A percentile compares a stretch with the other conserved stretches of the same genome.
Evolutionary conservation across 2,113 vertebrate genomes (phyloP).

Genomic region (Cichladusa arquata): DNA sequence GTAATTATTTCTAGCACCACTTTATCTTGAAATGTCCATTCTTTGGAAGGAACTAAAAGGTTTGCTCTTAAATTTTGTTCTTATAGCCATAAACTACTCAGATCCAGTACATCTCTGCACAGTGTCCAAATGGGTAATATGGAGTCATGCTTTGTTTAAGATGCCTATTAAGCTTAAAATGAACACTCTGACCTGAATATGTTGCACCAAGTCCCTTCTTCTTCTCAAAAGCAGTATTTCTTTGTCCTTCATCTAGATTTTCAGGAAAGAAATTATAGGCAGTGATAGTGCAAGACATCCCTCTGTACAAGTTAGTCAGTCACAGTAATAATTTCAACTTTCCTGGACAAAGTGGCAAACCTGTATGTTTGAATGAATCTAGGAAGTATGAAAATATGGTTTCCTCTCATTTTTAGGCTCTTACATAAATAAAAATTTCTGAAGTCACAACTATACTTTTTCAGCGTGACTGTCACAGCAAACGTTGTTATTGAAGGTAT

Average conservation of each 20-base stretch:
- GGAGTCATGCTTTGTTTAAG: not conserved
- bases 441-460: not conserved
- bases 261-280: not conserved
- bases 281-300: not conserved
- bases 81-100: not conserved
- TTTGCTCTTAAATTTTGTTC: not conserved
- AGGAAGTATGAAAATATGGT: not conserved
- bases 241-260: not conserved
- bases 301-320: not conserved
- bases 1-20: not conserved
- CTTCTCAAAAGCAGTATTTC: not conserved
- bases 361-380: accelerated
- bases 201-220: accelerated
- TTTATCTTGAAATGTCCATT: not conserved
- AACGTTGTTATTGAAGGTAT: not conserved
- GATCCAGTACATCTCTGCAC: not conserved
- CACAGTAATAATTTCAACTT: not conserved
- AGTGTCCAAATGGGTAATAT: not conserved
- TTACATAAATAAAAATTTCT: not conserved
- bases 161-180: not conserved
- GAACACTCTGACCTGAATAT: not conserved
- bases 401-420: not conserved
- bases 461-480: not conserved
- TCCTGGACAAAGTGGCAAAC: not conserved
- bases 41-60: not conserved